phyloP scores from a whole-genome alignment of 2,888 invertebrate genomes.

The Drosophila algonquin region DNA sequence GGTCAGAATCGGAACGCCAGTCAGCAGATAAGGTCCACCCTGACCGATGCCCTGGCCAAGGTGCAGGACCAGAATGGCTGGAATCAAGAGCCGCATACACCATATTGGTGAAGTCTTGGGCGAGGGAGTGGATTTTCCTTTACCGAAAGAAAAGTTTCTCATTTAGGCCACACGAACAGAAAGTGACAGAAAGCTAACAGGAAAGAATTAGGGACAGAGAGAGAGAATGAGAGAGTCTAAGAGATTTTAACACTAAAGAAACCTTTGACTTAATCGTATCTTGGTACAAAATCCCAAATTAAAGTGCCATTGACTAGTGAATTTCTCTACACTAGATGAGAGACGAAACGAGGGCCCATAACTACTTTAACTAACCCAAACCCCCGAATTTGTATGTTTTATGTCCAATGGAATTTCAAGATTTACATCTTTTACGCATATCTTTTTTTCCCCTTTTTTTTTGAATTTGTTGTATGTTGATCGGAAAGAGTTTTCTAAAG shows the following conservation, averaged over 20 bases:
- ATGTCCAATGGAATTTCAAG: constrained; percentile 50
- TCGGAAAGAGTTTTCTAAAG: constrained; percentile 46
- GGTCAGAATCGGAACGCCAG: constrained; percentile 65
- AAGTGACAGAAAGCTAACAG: constrained; percentile 14
- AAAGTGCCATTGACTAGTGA: constrained; percentile 41
- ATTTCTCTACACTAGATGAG: constrained; percentile 52
- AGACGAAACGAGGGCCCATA: constrained; percentile 52
- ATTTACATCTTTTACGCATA: constrained; percentile 32
- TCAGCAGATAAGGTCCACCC: constrained; percentile 73
- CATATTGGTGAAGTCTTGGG: constrained; percentile 76
- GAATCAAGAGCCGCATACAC: constrained; percentile 64
- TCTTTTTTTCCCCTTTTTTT: not conserved
- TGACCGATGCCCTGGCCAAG: constrained; percentile 78
- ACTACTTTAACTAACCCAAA: constrained; percentile 70
- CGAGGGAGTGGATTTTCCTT: constrained; percentile 26
- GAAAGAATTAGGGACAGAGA: constrained; percentile 26
- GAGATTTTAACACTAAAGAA: constrained; percentile 37
- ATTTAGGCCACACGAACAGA: constrained; percentile 45
- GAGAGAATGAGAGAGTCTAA: constrained; percentile 32
- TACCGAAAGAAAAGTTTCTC: constrained; percentile 30
- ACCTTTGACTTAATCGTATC: constrained; percentile 30
- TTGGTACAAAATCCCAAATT: not conserved
- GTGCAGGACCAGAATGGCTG: constrained; percentile 52
- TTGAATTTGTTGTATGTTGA: constrained; percentile 54
- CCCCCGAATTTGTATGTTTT: constrained; percentile 27